Evolutionary conservation across 1,140 invertebrate genomes (phyloP).

Genomic region (Periplaneta americana): DNA sequence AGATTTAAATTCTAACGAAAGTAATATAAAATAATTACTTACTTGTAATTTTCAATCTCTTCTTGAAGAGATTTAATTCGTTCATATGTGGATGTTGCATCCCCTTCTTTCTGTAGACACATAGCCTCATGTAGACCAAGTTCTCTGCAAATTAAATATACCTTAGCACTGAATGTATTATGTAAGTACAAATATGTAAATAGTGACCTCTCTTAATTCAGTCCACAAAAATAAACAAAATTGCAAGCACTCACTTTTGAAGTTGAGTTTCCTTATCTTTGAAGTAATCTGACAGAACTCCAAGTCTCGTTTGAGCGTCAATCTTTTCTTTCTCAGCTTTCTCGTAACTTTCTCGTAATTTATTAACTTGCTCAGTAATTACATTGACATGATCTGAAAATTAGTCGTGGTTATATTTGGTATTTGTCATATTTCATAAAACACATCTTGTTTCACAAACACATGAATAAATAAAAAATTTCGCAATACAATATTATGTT

Average conservation of each 20-base stretch:
- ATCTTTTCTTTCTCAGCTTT: constrained; percentile 68
- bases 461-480: too few species aligned
- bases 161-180: background rate
- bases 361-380: constrained; percentile 43
- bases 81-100: constrained; percentile 70
- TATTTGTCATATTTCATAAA: too few species aligned
- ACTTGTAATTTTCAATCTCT: constrained; percentile 77
- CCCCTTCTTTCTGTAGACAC: constrained; percentile 77
- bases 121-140: constrained; percentile 73
- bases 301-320: constrained; percentile 74
- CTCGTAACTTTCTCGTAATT: constrained; percentile 57
- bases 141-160: constrained; percentile 48
- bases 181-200: background rate
- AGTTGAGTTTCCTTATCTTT: constrained; percentile 81
- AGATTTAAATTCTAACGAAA: too few species aligned
- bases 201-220: background rate
- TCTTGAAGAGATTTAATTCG: constrained; percentile 69
- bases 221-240: too few species aligned
- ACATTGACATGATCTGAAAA: constrained; percentile 38
- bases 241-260: constrained; percentile 66
- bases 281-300: constrained; percentile 82
- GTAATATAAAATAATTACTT: too few species aligned
- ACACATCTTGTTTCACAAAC: too few species aligned
- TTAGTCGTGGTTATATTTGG: too few species aligned
- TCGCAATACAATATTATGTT: too few species aligned